Evolutionary conservation across 23 tunicate species (phyloP), one percentile per base, ranked within the genome.

Genomic region (Halocynthia aurantium): DNA sequence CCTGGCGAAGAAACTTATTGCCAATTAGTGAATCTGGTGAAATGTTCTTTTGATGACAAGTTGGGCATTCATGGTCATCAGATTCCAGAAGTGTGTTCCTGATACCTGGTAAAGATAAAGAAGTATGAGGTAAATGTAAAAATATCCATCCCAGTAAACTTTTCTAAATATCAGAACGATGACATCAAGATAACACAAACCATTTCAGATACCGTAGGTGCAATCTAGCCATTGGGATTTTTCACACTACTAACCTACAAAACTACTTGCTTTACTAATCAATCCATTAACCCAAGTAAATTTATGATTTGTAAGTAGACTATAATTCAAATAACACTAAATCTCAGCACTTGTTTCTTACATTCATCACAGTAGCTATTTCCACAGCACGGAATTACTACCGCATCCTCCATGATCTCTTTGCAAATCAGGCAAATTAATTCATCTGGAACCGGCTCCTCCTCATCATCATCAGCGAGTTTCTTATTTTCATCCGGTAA

Each of bases 331-430:
- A 58, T 58, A 58, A 58, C 63, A 13, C n/a, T n/a, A 58, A 58
- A 58, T 13, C 2, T 13, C 15, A 13, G 4, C 2, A 58, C 2
- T n/a, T 13, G 17, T 58, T n/a, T 5, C 86, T 87, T 67, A 91
- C 98, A 91, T 65, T 91, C 91, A 70, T 91, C 91, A 70, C 98
- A 91, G 77, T 86, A 91, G 58, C 87, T 91, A 54, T 86, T 91
- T 64, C 91, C 91, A 61, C 98, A 91, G 77, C 98, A 91, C 10
- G 91, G 91, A 17, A 86, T 91, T 8, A 85, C 91, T 8, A 86
- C 91, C 21, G 98, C 91, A 79, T 91, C 98, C 31, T 85, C 84
- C 53, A 91, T 84, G 11, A 91, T 60, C 21, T 93, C 98, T 49
- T 93, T 87, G 75, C 98, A 93, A 6, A 93, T 75, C 5, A 83